Evolutionary conservation across 2,797 vertebrate genomes (phyloP), one percentile per base, ranked within the genome.

Genomic region (Poecilia velifera): DNA sequence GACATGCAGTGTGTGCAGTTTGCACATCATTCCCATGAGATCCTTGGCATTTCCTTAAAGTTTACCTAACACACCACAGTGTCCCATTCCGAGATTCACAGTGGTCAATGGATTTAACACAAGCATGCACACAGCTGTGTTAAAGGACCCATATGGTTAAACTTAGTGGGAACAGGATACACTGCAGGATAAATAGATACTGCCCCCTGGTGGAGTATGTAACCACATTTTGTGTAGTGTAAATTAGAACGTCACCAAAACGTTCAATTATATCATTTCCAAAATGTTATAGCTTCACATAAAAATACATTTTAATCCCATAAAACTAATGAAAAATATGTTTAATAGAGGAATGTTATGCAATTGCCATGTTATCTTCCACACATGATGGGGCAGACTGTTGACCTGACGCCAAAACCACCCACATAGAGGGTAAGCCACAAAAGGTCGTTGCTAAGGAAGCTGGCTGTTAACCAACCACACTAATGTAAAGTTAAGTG

Each of bases 31-130:
- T 92, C 93, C 91, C 89, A n/a, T 36, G 91, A 88, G 92, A 59
- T 45, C 78, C 36, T 83, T 88, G 92, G 90, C 83, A 94, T 94
- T 95, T 95, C 94, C 93, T 94, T 80, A 83, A 73, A 88, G 79
- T 86, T 90, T 90, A 87, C 87, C 89, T 83, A 88, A 91, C 68
- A 79, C 84, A 81, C 71, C 49, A 82, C 76, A 76, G 59, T 36
- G 76, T 85, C 86, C 83, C 76, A 62, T 84, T 76, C 68, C 79
- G 84, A 88, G 74, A 86, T 77, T 73, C 84, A 81, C 64, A 81
- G 83, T 79, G 80, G 86, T 86, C 87, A 89, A 92, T 93, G 82
- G 87, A 91, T 93, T 91, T 89, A 91, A 90, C 93, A 94, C 84
- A 91, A 88, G 86, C 76, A 51, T 79, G 53, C 64, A 55, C 74